Percentiles rank a stretch among this genome's conserved stretches.
phyloP scores from a whole-genome alignment of 2,888 invertebrate species.

The Saturnia japonica region DNA sequence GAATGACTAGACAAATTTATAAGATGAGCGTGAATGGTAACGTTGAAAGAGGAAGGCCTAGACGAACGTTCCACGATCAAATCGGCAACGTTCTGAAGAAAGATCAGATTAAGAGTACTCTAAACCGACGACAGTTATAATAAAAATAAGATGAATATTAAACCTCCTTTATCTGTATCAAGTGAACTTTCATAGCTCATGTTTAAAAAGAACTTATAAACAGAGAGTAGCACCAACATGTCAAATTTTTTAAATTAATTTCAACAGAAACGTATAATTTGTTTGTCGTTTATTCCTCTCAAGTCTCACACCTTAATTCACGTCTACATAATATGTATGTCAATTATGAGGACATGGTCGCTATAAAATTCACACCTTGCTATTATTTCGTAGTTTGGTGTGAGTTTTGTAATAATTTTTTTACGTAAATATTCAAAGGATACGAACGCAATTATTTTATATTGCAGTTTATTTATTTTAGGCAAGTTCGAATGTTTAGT shows the following conservation, averaged over 20 bases:
- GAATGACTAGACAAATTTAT: no score
- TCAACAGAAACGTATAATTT: constrained; percentile 5
- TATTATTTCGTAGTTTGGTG: constrained; percentile 6
- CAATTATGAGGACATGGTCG: constrained; percentile 39
- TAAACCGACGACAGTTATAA: no score
- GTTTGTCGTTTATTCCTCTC: constrained; percentile 24
- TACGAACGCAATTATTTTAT: not conserved
- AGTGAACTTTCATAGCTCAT: not conserved
- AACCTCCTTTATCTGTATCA: not conserved
- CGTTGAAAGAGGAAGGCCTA: no score
- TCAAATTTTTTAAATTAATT: constrained; percentile 1
- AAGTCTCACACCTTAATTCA: constrained; percentile 39
- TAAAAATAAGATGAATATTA: not conserved
- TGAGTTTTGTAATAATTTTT: constrained; percentile 7
- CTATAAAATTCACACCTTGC: constrained; percentile 35
- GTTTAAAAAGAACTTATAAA: not conserved
- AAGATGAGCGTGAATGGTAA: no score
- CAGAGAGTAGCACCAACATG: not conserved
- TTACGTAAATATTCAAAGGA: not conserved
- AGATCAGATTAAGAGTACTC: no score
- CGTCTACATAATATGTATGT: constrained; percentile 30
- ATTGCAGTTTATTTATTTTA: not conserved
- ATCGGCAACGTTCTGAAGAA: no score
- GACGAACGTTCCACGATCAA: no score
- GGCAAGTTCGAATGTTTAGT: no score